A percentile compares a stretch with the other conserved stretches of the same genome.
Conservation (phyloP, 2,113 vertebrate genomes). For the Saimiri boliviensis region DNA sequence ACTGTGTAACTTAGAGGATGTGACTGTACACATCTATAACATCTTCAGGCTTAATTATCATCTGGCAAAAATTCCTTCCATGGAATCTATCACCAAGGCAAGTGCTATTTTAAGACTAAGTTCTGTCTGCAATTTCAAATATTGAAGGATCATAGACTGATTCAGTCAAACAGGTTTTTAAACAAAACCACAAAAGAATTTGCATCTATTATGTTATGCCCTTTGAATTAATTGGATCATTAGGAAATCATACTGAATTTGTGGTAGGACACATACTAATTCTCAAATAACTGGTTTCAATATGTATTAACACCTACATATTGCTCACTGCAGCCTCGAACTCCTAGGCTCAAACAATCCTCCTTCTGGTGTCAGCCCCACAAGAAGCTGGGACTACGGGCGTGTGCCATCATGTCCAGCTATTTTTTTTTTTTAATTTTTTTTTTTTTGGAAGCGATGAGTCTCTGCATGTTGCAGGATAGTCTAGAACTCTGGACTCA, state of each 20-base stretch:
- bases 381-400: too few relatives aligned
- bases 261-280: not conserved
- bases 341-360: too few relatives aligned
- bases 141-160: fast-evolving
- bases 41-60: not conserved
- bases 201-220: fast-evolving
- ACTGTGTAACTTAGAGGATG: too few relatives aligned
- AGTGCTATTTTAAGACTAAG: fast-evolving
- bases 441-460: too few relatives aligned
- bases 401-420: too few relatives aligned
- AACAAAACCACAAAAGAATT: not conserved
- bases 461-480: too few relatives aligned
- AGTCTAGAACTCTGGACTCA: too few relatives aligned
- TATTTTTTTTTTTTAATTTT: too few relatives aligned
- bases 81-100: fast-evolving
- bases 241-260: not conserved
- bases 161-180: fast-evolving
- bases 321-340: too few relatives aligned
- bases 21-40: not conserved
- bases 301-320: too few relatives aligned
- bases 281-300: not conserved
- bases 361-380: too few relatives aligned
- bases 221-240: not conserved
- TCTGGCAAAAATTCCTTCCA: not conserved
- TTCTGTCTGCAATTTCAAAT: not conserved